Conservation (phyloP, 2,888 invertebrate species). For the Volucella bombylans region DNA sequence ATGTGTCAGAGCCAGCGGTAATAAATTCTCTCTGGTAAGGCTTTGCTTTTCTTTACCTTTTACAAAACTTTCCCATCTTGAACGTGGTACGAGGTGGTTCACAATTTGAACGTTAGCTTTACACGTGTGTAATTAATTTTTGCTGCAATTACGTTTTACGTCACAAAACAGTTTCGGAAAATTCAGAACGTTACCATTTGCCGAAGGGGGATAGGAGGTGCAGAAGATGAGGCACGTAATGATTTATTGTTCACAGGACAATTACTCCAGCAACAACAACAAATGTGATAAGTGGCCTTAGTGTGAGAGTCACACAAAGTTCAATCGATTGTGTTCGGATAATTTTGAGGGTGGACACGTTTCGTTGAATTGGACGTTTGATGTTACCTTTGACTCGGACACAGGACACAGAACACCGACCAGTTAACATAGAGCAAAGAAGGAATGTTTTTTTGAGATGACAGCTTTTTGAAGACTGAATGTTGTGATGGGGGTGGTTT, state of each 20-base stretch:
- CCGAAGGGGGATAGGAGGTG: background rate
- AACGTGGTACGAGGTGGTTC: background rate
- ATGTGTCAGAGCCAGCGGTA: background rate
- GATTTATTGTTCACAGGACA: slow-evolving; percentile 35
- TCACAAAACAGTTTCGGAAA: background rate
- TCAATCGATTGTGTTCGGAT: slow-evolving; percentile 52
- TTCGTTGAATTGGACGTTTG: slow-evolving; percentile 33
- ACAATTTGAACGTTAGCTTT: background rate
- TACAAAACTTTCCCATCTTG: background rate
- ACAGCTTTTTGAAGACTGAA: slow-evolving; percentile 31
- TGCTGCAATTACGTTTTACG: slow-evolving; percentile 1
- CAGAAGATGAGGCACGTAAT: slow-evolving; percentile 24
- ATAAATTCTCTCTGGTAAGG: background rate
- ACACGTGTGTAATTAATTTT: slow-evolving; percentile 24
- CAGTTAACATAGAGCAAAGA: too few relatives aligned
- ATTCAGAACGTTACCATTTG: background rate
- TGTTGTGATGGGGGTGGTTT: slow-evolving; percentile 30
- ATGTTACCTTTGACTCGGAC: slow-evolving; percentile 38
- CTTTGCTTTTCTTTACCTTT: background rate
- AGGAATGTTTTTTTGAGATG: slow-evolving; percentile 18
- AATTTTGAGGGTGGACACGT: slow-evolving; percentile 41
- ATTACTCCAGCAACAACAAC: slow-evolving; percentile 1
- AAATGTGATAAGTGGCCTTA: slow-evolving; percentile 39
- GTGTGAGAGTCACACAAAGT: slow-evolving; percentile 36
- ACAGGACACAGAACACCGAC: background rate